Conservation (phyloP, 2,113 vertebrate genomes). For the Tachysurus fulvidraco region DNA sequence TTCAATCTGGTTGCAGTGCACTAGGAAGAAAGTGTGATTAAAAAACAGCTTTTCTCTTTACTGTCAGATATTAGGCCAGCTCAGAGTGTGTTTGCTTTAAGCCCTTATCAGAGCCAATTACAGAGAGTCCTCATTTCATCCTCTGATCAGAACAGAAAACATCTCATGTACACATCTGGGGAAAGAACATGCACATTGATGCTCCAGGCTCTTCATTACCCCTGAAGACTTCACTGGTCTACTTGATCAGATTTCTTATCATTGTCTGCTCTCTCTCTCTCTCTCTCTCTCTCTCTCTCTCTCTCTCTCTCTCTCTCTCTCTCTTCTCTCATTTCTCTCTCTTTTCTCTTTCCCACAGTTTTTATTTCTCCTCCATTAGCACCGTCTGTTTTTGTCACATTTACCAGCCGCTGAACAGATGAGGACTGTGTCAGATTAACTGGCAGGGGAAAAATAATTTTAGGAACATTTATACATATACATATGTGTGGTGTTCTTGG, state of each 20-base stretch:
- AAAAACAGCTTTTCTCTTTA: conserved; percentile 6
- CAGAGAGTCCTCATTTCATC: conserved; percentile 58
- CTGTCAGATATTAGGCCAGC: conserved; percentile 11
- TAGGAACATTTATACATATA: conserved; percentile 36
- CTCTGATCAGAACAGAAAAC: conserved; percentile 49
- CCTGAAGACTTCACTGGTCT: conserved; percentile 48
- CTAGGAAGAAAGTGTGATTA: conserved; percentile 1
- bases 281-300: conserved; percentile 32
- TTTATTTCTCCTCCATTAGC: conserved; percentile 20
- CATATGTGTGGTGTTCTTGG: background rate
- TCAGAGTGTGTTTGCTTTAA: conserved; percentile 52
- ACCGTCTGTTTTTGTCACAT: conserved; percentile 21
- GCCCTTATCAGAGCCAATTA: conserved; percentile 61
- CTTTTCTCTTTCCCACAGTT: conserved; percentile 10
- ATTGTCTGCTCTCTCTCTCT: conserved; percentile 33
- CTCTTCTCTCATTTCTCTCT: conserved; percentile 28
- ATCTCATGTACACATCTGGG: conserved; percentile 58
- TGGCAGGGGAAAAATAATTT: conserved; percentile 55
- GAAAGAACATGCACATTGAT: conserved; percentile 49
- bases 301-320: background rate
- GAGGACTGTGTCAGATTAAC: conserved; percentile 58
- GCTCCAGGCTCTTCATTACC: conserved; percentile 64
- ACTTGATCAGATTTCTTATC: conserved; percentile 61
- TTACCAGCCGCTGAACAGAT: conserved; percentile 48
- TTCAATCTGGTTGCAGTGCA: conserved; percentile 37